Conservation (phyloP, 1,140 invertebrate genomes). For the Brachionus koreanus region DNA sequence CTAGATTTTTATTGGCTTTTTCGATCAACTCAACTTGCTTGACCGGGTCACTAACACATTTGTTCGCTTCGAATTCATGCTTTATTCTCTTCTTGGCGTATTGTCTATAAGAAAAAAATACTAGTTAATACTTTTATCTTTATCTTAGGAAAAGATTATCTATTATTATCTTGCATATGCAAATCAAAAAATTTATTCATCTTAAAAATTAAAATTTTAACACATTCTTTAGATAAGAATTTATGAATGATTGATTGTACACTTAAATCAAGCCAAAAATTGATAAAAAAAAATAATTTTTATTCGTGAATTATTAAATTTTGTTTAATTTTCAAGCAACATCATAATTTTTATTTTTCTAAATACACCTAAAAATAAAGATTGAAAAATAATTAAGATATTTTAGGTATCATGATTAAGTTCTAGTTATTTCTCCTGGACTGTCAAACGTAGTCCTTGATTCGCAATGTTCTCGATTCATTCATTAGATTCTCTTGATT, state of each 20-base stretch:
- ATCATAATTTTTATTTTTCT: too few species aligned
- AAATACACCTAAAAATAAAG: too few species aligned
- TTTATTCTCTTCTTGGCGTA: slow-evolving; percentile 39
- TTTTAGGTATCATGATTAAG: too few species aligned
- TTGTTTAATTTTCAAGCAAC: too few species aligned
- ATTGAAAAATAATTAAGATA: too few species aligned
- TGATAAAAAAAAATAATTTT: not conserved
- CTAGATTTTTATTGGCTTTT: slow-evolving; percentile 27
- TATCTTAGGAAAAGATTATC: not conserved
- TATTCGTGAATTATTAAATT: too few species aligned
- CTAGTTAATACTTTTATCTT: not conserved
- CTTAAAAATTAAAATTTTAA: not conserved
- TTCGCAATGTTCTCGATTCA: too few species aligned
- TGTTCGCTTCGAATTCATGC: slow-evolving; percentile 10
- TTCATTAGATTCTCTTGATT: too few species aligned
- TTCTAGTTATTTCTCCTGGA: too few species aligned
- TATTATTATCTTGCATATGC: not conserved
- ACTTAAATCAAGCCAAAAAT: not conserved
- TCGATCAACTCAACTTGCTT: slow-evolving; percentile 1
- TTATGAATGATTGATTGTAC: too few species aligned
- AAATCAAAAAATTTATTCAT: not conserved
- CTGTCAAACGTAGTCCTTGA: too few species aligned
- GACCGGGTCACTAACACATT: not conserved
- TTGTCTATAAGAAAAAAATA: not conserved
- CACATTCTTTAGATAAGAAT: not conserved